A percentile compares a stretch with the other conserved stretches of the same genome.
phyloP scores from a whole-genome alignment of 2,888 invertebrate species.

The Entomobrya proxima region DNA sequence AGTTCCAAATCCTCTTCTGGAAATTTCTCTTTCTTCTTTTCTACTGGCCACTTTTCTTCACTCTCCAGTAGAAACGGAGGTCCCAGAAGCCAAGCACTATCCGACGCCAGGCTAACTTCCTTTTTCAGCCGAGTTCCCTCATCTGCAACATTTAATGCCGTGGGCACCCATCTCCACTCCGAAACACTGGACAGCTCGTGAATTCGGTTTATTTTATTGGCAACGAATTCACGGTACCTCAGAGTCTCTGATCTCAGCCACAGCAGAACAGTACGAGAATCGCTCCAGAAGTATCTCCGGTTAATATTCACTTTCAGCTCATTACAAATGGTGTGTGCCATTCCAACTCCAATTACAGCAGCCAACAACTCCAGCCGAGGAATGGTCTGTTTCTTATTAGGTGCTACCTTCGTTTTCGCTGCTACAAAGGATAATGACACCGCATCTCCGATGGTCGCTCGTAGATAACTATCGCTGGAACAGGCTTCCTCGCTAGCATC shows the following conservation, averaged over 20 bases:
- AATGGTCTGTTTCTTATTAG: background rate
- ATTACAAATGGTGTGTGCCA: background rate
- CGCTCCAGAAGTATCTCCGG: background rate
- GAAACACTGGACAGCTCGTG: background rate
- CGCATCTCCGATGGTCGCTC: background rate
- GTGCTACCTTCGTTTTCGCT: background rate
- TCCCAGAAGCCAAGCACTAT: too few relatives aligned
- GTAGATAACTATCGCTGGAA: too few relatives aligned
- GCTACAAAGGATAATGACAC: background rate
- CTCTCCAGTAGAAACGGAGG: too few relatives aligned
- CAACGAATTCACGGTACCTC: background rate
- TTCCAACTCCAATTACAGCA: background rate
- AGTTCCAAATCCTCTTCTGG: too few relatives aligned
- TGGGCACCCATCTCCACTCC: background rate
- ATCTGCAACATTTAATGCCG: background rate
- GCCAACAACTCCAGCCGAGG: conserved; percentile 1
- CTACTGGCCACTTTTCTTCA: too few relatives aligned
- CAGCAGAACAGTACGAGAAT: background rate
- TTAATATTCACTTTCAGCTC: background rate
- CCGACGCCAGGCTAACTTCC: too few relatives aligned
- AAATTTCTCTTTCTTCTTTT: too few relatives aligned
- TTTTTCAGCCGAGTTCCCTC: too few relatives aligned
- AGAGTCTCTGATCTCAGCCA: background rate
- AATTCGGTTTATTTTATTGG: background rate
- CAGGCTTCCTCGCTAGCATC: too few relatives aligned